Percentiles rank a stretch among this genome's conserved stretches.
Conservation (phyloP, 2,113 vertebrate genomes). For the Daphoenositta chrysoptera region DNA sequence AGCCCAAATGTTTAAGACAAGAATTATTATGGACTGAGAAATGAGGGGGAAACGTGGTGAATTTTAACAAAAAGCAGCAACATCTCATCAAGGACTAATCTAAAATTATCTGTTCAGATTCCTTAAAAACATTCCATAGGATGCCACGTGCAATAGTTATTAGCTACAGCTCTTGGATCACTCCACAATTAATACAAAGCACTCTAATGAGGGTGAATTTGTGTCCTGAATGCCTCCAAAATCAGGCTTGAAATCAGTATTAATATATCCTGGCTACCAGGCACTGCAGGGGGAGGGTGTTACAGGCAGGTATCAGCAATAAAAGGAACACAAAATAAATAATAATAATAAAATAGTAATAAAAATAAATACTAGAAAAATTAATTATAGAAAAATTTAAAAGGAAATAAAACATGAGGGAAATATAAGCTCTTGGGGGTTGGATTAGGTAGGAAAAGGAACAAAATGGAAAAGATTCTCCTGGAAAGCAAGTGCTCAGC, state of each 20-base stretch:
- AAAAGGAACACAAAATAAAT: neutral
- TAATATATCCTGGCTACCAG: neutral
- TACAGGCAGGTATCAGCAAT: neutral
- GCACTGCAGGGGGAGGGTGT: neutral
- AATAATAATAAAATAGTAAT: neutral
- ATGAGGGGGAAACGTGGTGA: neutral
- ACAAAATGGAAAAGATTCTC: neutral
- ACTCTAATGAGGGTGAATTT: neutral
- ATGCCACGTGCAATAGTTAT: accelerated
- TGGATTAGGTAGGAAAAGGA: neutral
- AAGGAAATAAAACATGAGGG: neutral
- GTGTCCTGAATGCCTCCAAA: neutral
- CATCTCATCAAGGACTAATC: neutral
- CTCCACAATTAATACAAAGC: neutral
- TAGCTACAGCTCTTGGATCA: neutral
- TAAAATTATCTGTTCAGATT: neutral
- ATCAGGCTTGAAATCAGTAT: neutral
- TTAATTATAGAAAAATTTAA: neutral
- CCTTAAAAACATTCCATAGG: neutral
- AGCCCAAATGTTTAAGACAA: neutral
- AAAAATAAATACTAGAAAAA: neutral
- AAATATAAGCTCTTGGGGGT: neutral
- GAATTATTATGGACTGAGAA: neutral
- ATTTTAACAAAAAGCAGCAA: neutral
- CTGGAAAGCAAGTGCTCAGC: neutral